phyloP scores from a whole-genome alignment of 2,797 vertebrate genomes.

The Semotilus atromaculatus region DNA sequence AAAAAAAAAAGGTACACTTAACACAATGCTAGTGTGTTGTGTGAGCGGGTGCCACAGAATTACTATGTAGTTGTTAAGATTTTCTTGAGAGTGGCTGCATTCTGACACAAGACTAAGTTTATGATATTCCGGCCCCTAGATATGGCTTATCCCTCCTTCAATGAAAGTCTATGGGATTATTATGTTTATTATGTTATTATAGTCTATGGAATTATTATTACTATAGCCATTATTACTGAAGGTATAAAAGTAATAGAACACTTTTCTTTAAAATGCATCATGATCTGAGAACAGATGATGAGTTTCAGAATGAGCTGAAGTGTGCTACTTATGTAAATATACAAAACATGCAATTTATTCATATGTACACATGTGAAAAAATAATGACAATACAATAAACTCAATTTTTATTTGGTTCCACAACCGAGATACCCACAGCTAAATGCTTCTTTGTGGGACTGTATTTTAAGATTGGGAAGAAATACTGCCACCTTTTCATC shows the following conservation, averaged over 20 bases:
- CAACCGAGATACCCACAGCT: not conserved
- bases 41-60: too few species aligned
- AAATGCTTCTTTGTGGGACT: not conserved
- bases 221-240: not conserved
- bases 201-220: not conserved
- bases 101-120: not conserved
- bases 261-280: not conserved
- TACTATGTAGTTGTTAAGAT: not conserved
- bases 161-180: too few species aligned
- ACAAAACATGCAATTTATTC: not conserved
- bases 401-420: not conserved
- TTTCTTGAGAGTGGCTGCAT: not conserved
- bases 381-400: not conserved
- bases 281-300: not conserved
- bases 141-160: not conserved
- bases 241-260: not conserved
- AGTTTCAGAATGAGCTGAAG: not conserved
- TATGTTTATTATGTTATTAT: too few species aligned
- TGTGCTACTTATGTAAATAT: not conserved
- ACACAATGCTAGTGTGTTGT: too few species aligned
- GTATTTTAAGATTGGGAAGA: not conserved
- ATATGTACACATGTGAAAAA: not conserved
- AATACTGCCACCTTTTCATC: conserved; percentile 26
- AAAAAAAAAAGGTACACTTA: not conserved
- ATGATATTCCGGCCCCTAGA: not conserved